Evolutionary conservation across 1,140 invertebrate species (phyloP), one percentile per base, ranked within the genome.

Genomic region (Neotoxoptera formosana): DNA sequence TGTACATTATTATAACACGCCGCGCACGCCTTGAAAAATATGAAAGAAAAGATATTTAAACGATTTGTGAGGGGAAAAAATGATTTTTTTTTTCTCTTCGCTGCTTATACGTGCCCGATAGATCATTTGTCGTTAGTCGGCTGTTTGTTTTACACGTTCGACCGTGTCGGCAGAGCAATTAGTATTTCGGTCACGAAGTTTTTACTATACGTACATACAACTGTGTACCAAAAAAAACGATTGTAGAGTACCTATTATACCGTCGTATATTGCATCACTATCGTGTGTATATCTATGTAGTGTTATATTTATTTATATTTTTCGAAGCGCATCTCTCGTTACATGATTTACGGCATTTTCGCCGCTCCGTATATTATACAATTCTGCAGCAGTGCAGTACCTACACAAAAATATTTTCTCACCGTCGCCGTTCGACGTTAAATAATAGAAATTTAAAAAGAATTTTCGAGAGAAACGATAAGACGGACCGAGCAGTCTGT

Each of bases 111-210:
- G 36, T 86, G 41, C 9, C 83, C 41, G 11, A 86, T 86, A 45
- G 83, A 86, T 86, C 81, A 41, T 83, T 83, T 41, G 81, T 88
- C 60, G 60, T 67, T 67, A 67, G 60, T 67, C 23, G 60, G 60
- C 60, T 76, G n/a, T 76, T 76, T 76, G n/a, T 89, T 89, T 53
- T 89, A 87, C 84, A 87, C 45, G 45, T n/a, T 76, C 60, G n/a
- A 83, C 41, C 48, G 76, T 34, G 91, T 30, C 91, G 47, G 47
- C 3, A 30, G 8, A 92, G 21, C 47, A 84, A 92, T 92, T 92
- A 92, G 91, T 92, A 92, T 92, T 92, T 92, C 34, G 47, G 91
- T 92, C 91, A 92, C 91, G 91, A 92, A 84, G 34, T 53, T 51
- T 81, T 45, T 23, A 23, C n/a, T 91, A 9, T 45, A 41, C 34